phyloP scores from a whole-genome alignment of 2,113 vertebrate species.

The Heterocephalus glaber region DNA sequence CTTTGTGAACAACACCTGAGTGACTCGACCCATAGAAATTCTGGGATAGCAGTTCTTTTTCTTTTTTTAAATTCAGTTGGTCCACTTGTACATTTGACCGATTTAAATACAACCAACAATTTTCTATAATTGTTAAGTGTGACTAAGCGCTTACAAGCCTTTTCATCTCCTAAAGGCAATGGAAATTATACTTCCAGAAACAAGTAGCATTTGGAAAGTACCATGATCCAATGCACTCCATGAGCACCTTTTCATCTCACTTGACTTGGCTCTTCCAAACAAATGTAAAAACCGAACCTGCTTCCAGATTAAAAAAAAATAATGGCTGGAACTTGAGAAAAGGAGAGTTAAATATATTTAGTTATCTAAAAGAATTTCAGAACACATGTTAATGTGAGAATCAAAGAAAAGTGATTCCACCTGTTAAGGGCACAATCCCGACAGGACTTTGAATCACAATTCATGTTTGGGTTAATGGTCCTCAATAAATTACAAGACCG shows the following conservation, averaged over 20 bases:
- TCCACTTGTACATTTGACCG: constrained; percentile 82
- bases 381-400: constrained; percentile 40
- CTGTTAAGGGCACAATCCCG: background rate
- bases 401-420: constrained; percentile 52
- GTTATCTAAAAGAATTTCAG: constrained; percentile 57
- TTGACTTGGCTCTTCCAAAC: constrained; percentile 44
- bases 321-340: constrained; percentile 41
- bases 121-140: constrained; percentile 86
- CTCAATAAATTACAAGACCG: constrained; percentile 56
- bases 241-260: constrained; percentile 53
- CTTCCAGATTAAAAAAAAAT: background rate
- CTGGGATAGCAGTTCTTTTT: constrained; percentile 77
- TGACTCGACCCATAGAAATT: constrained; percentile 75
- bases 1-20: constrained; percentile 60
- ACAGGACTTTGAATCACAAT: constrained; percentile 23
- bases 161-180: constrained; percentile 82
- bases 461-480: constrained; percentile 57
- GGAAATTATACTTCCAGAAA: constrained; percentile 80
- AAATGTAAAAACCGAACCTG: constrained; percentile 37
- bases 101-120: constrained; percentile 86
- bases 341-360: constrained; percentile 57
- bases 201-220: constrained; percentile 78
- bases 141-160: constrained; percentile 82
- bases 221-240: constrained; percentile 69
- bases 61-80: constrained; percentile 22